Base-by-base conservation (phyloP, 2,113 vertebrate genomes). In the Forbesichthys papilliferus region DNA sequence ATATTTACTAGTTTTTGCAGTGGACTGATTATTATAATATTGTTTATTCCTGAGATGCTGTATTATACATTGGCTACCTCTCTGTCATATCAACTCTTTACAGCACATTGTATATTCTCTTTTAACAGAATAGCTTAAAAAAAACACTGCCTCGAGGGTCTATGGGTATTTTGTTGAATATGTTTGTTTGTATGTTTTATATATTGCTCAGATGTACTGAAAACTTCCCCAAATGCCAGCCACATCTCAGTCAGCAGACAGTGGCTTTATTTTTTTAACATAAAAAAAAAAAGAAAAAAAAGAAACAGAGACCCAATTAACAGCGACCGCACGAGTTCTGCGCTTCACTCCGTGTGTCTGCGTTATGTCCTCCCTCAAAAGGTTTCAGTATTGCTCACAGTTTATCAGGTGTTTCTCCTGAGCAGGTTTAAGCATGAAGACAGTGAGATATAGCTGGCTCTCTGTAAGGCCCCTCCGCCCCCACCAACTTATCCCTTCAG, bases 21-120 rank as follows among this genome's bases (percentile, higher is more conserved):
- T 48, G 46, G 48, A 68, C 49, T 20, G n/a, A 70, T 6, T 47
- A 12, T 54, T 14, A 7, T 80, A 79, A 79, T 61, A 13, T 54
- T 49, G 69, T 79, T 80, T 72, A 48, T 68, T 64, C 75, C 70
- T 64, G 34, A 68, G 36, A 52, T 61, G 13, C 73, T 67, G 9
- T 48, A 11, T 66, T 16, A 36, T 71, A 65, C 82, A 74, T 78
- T 84, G 84, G 85, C 86, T 86, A 85, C 86, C 86, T 88, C 67
- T 33, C 82, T 58, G 42, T 69, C 71, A 60, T 78, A 62, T 34
- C 47, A 3, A 7, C 9, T 3, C 10, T 77, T 52, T 74, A 57
- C 64, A 72, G 71, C 62, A 68, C 68, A 61, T 64, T 52, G 14
- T 70, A 16, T 65, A 62, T 74, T 75, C 12, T 13, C 68, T 62